These are phyloP conservation scores for Panthera uncia DNA, from an alignment of 2,113 vertebrate species.

Conservation along the genomic window DNA sequence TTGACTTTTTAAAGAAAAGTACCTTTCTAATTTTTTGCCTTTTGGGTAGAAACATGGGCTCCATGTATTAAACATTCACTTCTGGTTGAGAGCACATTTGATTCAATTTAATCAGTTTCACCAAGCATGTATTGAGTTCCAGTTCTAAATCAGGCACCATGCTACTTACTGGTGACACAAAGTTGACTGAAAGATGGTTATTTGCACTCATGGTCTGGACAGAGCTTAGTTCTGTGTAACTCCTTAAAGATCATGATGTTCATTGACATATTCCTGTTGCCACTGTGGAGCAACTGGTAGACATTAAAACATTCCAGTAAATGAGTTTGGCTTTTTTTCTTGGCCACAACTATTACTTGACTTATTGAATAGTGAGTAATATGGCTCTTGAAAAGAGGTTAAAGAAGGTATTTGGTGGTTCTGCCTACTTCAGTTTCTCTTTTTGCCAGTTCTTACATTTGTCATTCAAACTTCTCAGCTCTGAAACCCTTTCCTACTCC, in stretches of 20 bases:
- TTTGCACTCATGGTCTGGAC: background rate
- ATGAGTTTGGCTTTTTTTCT: slow-evolving; percentile 60
- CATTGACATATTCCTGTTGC: slow-evolving; percentile 42
- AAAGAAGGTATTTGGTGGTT: slow-evolving; percentile 51
- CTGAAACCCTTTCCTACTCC: background rate
- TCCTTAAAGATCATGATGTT: background rate
- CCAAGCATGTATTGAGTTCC: background rate
- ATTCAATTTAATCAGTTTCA: background rate
- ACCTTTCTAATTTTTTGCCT: slow-evolving; percentile 16
- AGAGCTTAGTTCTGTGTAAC: background rate
- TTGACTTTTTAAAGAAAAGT: background rate
- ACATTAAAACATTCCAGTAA: slow-evolving; percentile 51
- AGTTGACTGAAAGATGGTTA: background rate
- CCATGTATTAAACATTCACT: background rate
- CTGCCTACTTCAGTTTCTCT: background rate
- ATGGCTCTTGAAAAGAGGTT: slow-evolving; percentile 3
- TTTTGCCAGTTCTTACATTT: background rate
- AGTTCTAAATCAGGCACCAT: background rate
- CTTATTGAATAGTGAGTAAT: slow-evolving; percentile 65
- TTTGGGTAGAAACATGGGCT: background rate
- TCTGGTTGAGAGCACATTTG: background rate
- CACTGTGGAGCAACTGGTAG: background rate
- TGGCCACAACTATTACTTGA: slow-evolving; percentile 63
- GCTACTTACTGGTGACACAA: background rate
- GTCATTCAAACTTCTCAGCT: background rate